A percentile compares a stretch with the other conserved stretches of the same genome.
Conservation (phyloP, 2,113 vertebrate genomes). For the Paracanthobrama guichenoti region DNA sequence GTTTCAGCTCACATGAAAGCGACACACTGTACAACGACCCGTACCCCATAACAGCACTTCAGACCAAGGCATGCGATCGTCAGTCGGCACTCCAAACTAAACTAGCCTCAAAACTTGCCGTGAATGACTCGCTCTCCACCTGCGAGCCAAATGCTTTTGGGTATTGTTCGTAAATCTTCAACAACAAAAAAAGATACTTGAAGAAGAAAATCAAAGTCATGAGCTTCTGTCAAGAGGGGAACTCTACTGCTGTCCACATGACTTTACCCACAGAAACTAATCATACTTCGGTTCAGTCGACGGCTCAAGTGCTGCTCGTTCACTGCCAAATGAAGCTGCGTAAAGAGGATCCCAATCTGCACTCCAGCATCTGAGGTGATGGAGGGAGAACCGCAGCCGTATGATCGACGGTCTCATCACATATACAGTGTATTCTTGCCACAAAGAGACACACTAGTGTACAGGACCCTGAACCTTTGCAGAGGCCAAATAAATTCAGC, state of each 20-base stretch:
- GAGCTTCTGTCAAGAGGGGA: slow-evolving; percentile 3
- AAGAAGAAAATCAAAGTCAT: not conserved
- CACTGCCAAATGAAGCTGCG: not conserved
- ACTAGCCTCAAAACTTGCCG: not conserved
- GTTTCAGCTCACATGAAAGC: slow-evolving; percentile 30
- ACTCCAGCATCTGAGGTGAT: not conserved
- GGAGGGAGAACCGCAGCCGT: not conserved
- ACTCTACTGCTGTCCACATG: not conserved
- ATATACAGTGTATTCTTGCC: not conserved
- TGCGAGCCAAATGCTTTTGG: not conserved
- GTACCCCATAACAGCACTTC: slow-evolving; percentile 4
- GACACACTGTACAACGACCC: not conserved
- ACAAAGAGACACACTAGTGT: not conserved
- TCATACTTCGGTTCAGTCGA: not conserved
- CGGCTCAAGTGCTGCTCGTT: slow-evolving; percentile 9
- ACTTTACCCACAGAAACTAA: slow-evolving; percentile 12
- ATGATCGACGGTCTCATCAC: not conserved
- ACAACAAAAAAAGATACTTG: not conserved
- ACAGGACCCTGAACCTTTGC: not conserved
- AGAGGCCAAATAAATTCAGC: not conserved
- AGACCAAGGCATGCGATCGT: slow-evolving; percentile 11
- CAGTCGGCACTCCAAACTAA: slow-evolving; percentile 9
- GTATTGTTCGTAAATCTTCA: not conserved
- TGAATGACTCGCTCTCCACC: not conserved
- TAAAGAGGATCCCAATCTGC: slow-evolving; percentile 15